Evolutionary conservation across 35 echinoderm and acorn worm species (phyloP).

Genomic region (Apostichopus parvimensis): DNA sequence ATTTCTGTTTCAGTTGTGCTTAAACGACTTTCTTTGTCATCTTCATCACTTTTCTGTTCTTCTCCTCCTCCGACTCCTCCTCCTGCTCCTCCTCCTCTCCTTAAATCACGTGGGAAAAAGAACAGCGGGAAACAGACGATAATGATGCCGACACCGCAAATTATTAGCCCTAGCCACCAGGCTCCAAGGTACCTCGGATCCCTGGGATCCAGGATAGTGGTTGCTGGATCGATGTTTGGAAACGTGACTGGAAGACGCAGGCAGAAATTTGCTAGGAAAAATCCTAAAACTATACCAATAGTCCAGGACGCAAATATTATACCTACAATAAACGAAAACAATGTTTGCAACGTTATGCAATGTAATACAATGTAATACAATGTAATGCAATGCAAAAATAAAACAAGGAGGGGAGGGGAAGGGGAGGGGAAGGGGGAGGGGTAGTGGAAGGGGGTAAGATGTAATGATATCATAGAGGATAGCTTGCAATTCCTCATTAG

Average conservation of each 20-base stretch:
- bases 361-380: too few species aligned
- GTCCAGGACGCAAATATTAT: slow-evolving; percentile 50
- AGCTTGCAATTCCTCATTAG: too few species aligned
- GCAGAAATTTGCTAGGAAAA: slow-evolving; percentile 68
- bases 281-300: slow-evolving; percentile 74
- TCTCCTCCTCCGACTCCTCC: not conserved
- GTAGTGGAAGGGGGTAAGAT: too few species aligned
- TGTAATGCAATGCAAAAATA: not conserved
- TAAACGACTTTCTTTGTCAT: not conserved
- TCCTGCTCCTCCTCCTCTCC: not conserved
- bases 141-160: slow-evolving; percentile 36
- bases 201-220: slow-evolving; percentile 25
- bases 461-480: too few species aligned
- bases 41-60: not conserved
- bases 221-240: slow-evolving; percentile 48
- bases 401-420: not conserved
- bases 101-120: slow-evolving; percentile 33
- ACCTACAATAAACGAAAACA: slow-evolving; percentile 15
- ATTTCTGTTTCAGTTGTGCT: not conserved
- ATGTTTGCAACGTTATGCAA: too few species aligned
- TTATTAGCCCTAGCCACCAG: slow-evolving; percentile 70
- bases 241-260: slow-evolving; percentile 73
- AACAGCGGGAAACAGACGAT: slow-evolving; percentile 24
- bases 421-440: too few species aligned
- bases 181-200: slow-evolving; percentile 77